These are phyloP conservation scores for Apteryx mantelli DNA, from an alignment of 2,113 vertebrate species.

Conservation along the genomic window DNA sequence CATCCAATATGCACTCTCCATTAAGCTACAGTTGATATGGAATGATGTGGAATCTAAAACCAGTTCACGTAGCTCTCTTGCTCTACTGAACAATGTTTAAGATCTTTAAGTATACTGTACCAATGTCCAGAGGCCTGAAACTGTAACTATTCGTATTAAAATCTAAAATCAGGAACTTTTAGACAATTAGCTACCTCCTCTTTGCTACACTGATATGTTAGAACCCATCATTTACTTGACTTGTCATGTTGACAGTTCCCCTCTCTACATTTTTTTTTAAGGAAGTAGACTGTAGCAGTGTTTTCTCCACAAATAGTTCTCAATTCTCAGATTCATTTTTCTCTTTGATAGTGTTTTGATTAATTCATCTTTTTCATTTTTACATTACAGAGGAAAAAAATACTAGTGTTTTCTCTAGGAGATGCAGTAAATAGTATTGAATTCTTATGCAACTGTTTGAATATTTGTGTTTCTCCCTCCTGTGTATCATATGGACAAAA, in stretches of 20 bases:
- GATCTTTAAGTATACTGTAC: background rate
- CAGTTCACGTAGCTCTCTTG: background rate
- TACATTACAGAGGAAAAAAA: background rate
- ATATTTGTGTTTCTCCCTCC: background rate
- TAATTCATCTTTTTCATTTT: background rate
- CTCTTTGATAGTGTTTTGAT: background rate
- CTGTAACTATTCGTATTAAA: background rate
- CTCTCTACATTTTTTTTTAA: background rate
- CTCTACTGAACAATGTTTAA: background rate
- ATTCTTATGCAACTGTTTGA: background rate
- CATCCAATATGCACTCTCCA: background rate
- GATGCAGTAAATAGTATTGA: background rate
- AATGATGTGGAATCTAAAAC: background rate
- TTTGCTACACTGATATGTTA: background rate
- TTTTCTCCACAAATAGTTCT: background rate
- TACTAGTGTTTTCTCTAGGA: background rate
- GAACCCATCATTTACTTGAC: background rate
- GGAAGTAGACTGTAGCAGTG: background rate
- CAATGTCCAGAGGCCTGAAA: background rate
- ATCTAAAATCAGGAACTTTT: background rate
- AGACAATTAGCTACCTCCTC: background rate
- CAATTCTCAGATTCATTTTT: background rate
- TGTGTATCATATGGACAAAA: background rate
- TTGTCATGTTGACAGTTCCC: background rate
- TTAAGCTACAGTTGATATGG: background rate